Percentiles rank a stretch among this genome's conserved stretches.
Conservation (phyloP, 2,797 vertebrate genomes). For the Dendrocincla fuliginosa region DNA sequence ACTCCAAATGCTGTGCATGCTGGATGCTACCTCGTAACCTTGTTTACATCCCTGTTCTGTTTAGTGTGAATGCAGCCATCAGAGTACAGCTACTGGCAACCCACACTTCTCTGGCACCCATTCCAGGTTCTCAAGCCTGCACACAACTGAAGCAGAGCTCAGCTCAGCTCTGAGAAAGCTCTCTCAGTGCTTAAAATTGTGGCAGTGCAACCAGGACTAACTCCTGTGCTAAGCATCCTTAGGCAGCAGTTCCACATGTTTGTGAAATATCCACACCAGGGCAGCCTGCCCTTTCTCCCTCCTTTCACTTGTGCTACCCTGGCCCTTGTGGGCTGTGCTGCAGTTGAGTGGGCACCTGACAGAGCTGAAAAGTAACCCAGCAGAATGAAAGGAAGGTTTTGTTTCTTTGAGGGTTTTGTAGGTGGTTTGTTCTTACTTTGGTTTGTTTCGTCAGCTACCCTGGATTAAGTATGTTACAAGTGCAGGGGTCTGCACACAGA, state of each 20-base stretch:
- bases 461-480: not conserved
- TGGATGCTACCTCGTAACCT: not conserved
- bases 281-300: not conserved
- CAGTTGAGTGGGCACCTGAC: not conserved
- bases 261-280: accelerated
- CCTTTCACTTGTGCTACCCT: not conserved
- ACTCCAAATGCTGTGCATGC: accelerated
- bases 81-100: not conserved
- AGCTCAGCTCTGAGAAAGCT: not conserved
- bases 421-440: not conserved
- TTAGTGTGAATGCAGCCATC: not conserved
- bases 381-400: not conserved
- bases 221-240: not conserved
- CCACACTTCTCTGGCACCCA: not conserved
- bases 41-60: accelerated
- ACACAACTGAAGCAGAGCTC: not conserved
- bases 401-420: not conserved
- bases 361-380: not conserved
- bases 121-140: not conserved
- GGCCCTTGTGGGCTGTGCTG: not conserved
- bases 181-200: not conserved
- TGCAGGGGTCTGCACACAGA: not conserved
- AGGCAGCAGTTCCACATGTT: not conserved
- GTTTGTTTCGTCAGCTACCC: not conserved
- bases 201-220: not conserved